Conservation (phyloP, 2,113 vertebrate species). For the Gallinago media region DNA sequence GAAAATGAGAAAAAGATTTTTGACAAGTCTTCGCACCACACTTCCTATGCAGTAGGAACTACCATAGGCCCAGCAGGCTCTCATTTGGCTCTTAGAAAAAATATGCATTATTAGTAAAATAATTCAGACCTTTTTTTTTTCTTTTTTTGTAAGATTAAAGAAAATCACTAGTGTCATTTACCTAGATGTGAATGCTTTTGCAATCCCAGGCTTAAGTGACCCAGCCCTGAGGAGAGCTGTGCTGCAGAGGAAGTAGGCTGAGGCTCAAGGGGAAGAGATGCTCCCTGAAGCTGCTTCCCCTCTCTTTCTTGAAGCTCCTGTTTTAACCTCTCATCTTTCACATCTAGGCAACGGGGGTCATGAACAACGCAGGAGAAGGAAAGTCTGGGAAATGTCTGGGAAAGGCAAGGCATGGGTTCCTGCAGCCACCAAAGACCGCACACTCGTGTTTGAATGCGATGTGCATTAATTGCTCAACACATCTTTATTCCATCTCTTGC, state of each 20-base stretch:
- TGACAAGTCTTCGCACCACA: not conserved
- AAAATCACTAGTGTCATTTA: not conserved
- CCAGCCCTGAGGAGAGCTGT: not conserved
- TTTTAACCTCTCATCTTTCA: not conserved
- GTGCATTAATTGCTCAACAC: not conserved
- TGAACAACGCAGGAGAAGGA: accelerated
- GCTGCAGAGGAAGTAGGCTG: not conserved
- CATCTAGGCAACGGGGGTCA: not conserved
- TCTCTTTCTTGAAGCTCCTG: not conserved
- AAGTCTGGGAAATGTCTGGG: not conserved
- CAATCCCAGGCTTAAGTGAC: not conserved
- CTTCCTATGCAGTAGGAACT: not conserved
- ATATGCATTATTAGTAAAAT: not conserved
- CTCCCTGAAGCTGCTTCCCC: not conserved
- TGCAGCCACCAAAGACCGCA: not conserved
- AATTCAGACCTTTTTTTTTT: not conserved
- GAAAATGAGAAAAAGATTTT: not conserved
- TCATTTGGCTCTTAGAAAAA: not conserved
- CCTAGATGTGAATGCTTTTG: not conserved
- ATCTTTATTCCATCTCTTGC: not conserved
- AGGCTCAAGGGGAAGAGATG: not conserved
- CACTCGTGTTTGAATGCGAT: not conserved
- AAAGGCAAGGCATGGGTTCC: not conserved
- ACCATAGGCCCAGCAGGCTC: not conserved
- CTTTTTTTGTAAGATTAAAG: not conserved